Base-by-base conservation (phyloP, 2,113 vertebrate genomes). In the Hymenochirus boettgeri region DNA sequence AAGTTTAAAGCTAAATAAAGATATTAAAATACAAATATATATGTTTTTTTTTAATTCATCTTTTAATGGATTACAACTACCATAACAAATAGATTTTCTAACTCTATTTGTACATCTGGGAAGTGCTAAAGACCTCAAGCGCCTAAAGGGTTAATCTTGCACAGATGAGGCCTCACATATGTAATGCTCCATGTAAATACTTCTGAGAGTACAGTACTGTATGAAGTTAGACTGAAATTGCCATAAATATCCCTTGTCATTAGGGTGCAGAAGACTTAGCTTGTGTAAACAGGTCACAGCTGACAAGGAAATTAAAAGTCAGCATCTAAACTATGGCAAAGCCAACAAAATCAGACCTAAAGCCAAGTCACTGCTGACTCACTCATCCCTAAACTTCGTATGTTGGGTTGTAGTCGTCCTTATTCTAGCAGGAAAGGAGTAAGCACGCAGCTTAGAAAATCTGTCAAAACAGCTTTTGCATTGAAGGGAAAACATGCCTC, bases 241-340 rank as follows among this genome's bases (percentile, higher is more conserved):
- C 57, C 47, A 60, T 69, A 60, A 69, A 69, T 69, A 60, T 69
- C 21, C 17, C n/a, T 57, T 69, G 65, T 69, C 65, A 60, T 69
- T 69, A 37, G 47, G 65, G 65, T 45, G 51, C 65, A 42, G 47
- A 52, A 37, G 56, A 48, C 59, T 60, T 57, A 31, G 33, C 59
- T 48, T 69, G 42, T 69, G 47, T 69, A 69, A 69, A 69, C 65
- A 69, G 47, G 65, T 60, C 25, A 45, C 65, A 69, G 65, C 65
- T 69, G 65, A 69, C 65, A 60, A 69, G 65, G 65, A 69, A 69
- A 69, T 69, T 59, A 60, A 69, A 69, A 69, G 56, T 69, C 65
- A 69, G 65, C 65, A 60, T 69, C 65, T 69, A 69, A 69, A 69
- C 65, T 60, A 27, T 52, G 57, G 47, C 33, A 53, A 60, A 60